Evolutionary conservation across 2,888 invertebrate genomes (phyloP).

Genomic region (Panzeria rudis): DNA sequence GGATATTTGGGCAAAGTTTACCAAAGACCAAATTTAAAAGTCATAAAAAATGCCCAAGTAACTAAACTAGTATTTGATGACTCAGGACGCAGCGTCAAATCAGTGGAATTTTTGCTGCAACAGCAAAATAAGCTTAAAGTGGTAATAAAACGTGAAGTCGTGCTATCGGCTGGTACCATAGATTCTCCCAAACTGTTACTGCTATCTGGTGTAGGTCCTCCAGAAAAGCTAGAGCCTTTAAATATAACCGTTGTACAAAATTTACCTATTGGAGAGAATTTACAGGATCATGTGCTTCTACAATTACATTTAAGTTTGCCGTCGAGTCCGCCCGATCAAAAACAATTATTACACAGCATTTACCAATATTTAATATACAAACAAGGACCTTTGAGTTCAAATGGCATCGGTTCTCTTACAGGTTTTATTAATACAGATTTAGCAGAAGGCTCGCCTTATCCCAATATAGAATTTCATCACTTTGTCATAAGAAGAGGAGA

Average conservation of each 20-base stretch:
- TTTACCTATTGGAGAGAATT: slow-evolving; percentile 87
- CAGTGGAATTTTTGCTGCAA: slow-evolving; percentile 85
- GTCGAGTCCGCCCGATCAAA: slow-evolving; percentile 74
- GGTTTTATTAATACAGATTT: slow-evolving; percentile 85
- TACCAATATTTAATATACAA: slow-evolving; percentile 84
- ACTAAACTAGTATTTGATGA: slow-evolving; percentile 85
- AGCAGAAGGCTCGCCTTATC: slow-evolving; percentile 82
- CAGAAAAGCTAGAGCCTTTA: slow-evolving; percentile 71
- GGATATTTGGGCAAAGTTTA: slow-evolving; percentile 86
- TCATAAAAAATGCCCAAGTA: slow-evolving; percentile 85
- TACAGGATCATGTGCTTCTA: slow-evolving; percentile 90
- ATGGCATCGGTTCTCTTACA: slow-evolving; percentile 82
- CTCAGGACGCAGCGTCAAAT: slow-evolving; percentile 82
- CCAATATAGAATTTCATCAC: slow-evolving; percentile 85
- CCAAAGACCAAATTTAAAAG: slow-evolving; percentile 85
- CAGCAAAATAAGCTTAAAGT: slow-evolving; percentile 68
- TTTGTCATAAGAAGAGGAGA: slow-evolving; percentile 74
- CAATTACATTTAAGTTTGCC: slow-evolving; percentile 77
- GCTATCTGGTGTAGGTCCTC: slow-evolving; percentile 78
- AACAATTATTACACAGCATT: slow-evolving; percentile 75
- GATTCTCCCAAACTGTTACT: slow-evolving; percentile 77
- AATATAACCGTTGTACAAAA: slow-evolving; percentile 75
- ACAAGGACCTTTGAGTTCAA: slow-evolving; percentile 83
- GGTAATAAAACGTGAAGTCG: slow-evolving; percentile 74
- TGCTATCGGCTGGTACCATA: slow-evolving; percentile 77